Conservation (phyloP, 2,888 invertebrate genomes). For the Perizoma affinitatum region DNA sequence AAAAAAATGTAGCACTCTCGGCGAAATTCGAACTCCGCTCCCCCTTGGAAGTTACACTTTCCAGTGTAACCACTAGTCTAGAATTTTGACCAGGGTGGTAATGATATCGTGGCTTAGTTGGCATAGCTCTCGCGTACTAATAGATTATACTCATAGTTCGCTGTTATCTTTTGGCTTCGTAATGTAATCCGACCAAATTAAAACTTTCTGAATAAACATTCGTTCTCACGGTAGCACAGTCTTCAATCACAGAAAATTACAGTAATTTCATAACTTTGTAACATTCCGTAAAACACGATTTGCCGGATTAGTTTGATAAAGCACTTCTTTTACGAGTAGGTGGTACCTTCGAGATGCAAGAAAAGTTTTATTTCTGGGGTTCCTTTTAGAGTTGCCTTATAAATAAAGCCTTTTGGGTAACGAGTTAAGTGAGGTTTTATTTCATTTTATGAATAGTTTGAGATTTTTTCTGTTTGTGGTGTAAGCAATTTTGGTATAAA, state of each 20-base stretch:
- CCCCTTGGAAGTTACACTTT: no score
- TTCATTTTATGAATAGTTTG: no score
- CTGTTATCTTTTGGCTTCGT: no score
- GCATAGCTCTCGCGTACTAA: no score
- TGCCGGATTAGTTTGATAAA: constrained; percentile 31
- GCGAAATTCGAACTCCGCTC: no score
- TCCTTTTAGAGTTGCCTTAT: no score
- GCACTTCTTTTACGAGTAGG: constrained; percentile 14
- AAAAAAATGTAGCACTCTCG: no score
- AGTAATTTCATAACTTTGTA: constrained; percentile 27
- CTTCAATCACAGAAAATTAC: constrained; percentile 28
- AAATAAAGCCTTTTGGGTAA: no score
- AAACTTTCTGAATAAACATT: constrained; percentile 37
- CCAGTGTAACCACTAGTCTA: not conserved
- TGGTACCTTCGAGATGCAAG: constrained; percentile 14
- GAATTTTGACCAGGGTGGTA: not conserved
- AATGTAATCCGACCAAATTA: constrained; percentile 7
- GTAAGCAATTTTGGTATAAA: no score
- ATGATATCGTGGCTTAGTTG: not conserved
- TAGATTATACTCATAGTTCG: no score
- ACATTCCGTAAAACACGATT: constrained; percentile 19
- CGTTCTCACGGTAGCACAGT: constrained; percentile 19
- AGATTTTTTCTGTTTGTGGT: no score
- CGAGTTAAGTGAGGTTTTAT: no score
- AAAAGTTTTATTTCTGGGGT: constrained; percentile 10